phyloP scores from a whole-genome alignment of 2,888 invertebrate species.

The Hydrotaea cyrtoneurina region DNA sequence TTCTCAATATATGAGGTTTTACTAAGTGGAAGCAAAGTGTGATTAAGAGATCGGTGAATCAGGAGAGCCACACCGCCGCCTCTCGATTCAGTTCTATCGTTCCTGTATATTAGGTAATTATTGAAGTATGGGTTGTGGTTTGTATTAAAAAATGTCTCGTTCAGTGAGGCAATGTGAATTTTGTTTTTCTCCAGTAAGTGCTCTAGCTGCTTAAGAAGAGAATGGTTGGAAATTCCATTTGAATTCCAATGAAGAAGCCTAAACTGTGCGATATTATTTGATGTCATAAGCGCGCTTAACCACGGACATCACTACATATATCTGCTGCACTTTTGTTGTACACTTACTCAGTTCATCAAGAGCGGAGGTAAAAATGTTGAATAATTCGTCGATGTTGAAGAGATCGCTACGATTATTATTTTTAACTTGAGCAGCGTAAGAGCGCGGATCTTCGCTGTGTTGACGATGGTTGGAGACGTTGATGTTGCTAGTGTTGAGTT shows the following conservation, averaged over 20 bases:
- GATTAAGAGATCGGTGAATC: too few relatives aligned
- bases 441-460: not conserved
- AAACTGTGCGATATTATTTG: not conserved
- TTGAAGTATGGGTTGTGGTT: not conserved
- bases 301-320: slow-evolving; percentile 25
- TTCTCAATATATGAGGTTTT: slow-evolving; percentile 39
- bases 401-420: slow-evolving; percentile 2
- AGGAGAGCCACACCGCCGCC: not conserved
- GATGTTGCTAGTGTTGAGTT: not conserved
- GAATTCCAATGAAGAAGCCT: not conserved
- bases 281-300: slow-evolving; percentile 26
- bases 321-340: slow-evolving; percentile 36
- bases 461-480: not conserved
- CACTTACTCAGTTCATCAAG: slow-evolving; percentile 36
- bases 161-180: not conserved
- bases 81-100: not conserved
- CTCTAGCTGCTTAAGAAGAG: not conserved
- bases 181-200: not conserved
- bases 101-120: not conserved
- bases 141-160: not conserved
- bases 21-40: too few relatives aligned
- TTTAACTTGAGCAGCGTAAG: slow-evolving; percentile 12
- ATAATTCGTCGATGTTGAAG: slow-evolving; percentile 42
- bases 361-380: slow-evolving; percentile 49
- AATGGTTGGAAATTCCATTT: not conserved